Conservation (phyloP, 2,888 invertebrate genomes). For the Drosophila flavopinicola region DNA sequence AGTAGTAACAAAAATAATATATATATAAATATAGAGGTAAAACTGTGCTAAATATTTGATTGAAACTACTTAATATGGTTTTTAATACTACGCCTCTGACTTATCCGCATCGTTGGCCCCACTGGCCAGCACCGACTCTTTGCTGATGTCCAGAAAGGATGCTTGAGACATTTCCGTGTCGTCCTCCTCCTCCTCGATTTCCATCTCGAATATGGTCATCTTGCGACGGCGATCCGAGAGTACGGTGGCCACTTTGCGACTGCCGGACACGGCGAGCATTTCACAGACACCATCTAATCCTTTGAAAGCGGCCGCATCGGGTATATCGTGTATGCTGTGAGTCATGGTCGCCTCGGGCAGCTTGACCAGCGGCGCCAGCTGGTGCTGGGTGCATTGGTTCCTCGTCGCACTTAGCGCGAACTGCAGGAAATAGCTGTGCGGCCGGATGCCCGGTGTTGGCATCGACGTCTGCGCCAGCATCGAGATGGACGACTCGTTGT, state of each 20-base stretch:
- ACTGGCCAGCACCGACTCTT: constrained; percentile 74
- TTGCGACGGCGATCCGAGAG: constrained; percentile 91
- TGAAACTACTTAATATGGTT: not conserved
- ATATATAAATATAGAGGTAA: too few relatives aligned
- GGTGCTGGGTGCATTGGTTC: constrained; percentile 84
- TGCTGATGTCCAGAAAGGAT: constrained; percentile 82
- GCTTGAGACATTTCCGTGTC: constrained; percentile 87
- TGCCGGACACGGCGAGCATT: constrained; percentile 93
- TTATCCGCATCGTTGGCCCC: constrained; percentile 37
- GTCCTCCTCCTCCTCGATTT: constrained; percentile 95
- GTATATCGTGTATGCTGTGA: constrained; percentile 85
- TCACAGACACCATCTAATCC: constrained; percentile 88
- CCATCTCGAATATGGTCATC: constrained; percentile 95
- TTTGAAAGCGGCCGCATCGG: constrained; percentile 86
- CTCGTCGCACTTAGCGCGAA: constrained; percentile 83
- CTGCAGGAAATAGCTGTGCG: constrained; percentile 85
- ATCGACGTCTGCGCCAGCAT: constrained; percentile 87
- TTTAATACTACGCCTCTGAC: constrained; percentile 13
- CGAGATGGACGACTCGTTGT: constrained; percentile 88
- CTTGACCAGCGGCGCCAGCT: constrained; percentile 69
- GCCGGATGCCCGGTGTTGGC: constrained; percentile 84
- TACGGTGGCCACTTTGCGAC: constrained; percentile 91
- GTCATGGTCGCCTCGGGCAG: constrained; percentile 77
- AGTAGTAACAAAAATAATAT: too few relatives aligned
- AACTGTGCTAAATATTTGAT: too few relatives aligned